phyloP scores from a whole-genome alignment of 2,113 vertebrate species.

The Bubo bubo region DNA sequence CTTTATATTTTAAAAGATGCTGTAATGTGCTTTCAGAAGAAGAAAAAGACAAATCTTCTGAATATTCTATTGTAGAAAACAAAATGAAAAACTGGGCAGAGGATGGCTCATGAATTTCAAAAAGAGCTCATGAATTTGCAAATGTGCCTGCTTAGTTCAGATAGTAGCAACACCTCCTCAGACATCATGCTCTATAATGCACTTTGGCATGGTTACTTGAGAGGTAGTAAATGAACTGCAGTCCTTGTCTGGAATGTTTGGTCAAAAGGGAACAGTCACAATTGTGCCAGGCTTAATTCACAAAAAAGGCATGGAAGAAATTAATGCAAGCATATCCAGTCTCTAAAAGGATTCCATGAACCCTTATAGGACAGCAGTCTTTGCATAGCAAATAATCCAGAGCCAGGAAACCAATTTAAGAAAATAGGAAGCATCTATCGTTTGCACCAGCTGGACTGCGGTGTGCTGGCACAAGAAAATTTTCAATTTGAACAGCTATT shows the following conservation, averaged over 20 bases:
- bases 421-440: neutral
- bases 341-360: neutral
- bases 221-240: conserved; percentile 62
- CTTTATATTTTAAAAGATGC: neutral
- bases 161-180: conserved; percentile 62
- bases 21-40: neutral
- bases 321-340: neutral
- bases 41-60: neutral
- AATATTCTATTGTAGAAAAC: conserved; percentile 34
- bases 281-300: conserved; percentile 61
- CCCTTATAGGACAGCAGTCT: neutral
- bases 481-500: conserved; percentile 12
- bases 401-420: conserved; percentile 32
- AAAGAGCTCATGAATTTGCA: conserved; percentile 73
- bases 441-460: neutral
- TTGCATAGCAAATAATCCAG: neutral
- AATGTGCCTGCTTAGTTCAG: conserved; percentile 56
- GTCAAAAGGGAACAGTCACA: conserved; percentile 47
- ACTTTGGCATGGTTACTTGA: conserved; percentile 53
- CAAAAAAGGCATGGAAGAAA: conserved; percentile 42
- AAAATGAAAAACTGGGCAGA: conserved; percentile 25
- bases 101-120: conserved; percentile 67
- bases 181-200: conserved; percentile 59
- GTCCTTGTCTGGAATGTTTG: conserved; percentile 31
- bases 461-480: neutral